phyloP scores from a whole-genome alignment of 2,797 vertebrate genomes.

The Notolabrus celidotus region DNA sequence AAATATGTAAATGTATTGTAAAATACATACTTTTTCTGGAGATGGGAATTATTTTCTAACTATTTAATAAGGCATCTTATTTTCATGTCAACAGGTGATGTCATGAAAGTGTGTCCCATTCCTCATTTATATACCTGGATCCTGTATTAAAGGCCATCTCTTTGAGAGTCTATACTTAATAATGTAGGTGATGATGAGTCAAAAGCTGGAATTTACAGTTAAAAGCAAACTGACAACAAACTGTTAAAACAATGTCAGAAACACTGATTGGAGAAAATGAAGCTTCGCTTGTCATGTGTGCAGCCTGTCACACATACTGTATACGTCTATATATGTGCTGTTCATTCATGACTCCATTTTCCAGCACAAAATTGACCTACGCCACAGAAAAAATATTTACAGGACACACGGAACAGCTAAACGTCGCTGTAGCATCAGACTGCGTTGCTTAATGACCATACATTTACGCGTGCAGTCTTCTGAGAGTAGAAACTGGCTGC shows the following conservation, averaged over 20 bases:
- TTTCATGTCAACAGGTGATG: too few species aligned
- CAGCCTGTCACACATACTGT: background rate
- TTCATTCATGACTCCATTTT: constrained; percentile 28
- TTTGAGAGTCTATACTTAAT: too few species aligned
- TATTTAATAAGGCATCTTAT: too few species aligned
- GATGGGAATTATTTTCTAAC: too few species aligned
- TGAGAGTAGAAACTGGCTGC: constrained; percentile 30
- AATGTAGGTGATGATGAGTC: background rate
- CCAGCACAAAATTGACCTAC: constrained; percentile 6
- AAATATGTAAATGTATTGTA: too few species aligned
- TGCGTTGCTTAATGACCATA: constrained; percentile 33
- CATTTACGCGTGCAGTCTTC: constrained; percentile 43
- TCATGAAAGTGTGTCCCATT: too few species aligned
- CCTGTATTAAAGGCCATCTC: too few species aligned
- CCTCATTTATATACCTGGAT: too few species aligned
- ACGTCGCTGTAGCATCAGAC: constrained; percentile 16
- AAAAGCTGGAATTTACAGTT: constrained; percentile 11
- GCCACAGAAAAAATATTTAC: constrained; percentile 18
- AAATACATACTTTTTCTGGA: too few species aligned
- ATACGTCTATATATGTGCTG: background rate
- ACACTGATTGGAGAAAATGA: background rate
- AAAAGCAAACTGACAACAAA: constrained; percentile 13
- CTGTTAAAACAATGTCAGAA: background rate
- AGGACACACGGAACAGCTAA: constrained; percentile 23
- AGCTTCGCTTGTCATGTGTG: background rate